phyloP scores from a whole-genome alignment of 2,888 invertebrate genomes.

The Heliconius sara region DNA sequence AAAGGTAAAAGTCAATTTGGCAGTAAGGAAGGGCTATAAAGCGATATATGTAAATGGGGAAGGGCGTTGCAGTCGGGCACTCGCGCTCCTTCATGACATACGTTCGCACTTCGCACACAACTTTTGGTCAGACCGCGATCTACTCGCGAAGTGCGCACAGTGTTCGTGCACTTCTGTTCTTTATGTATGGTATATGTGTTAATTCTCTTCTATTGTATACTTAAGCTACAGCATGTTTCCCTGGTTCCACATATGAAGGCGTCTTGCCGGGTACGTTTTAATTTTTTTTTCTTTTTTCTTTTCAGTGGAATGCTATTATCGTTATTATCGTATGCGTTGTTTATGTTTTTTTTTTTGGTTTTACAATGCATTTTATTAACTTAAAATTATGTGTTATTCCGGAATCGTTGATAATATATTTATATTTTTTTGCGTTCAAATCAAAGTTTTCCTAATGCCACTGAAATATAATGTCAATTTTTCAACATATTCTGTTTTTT shows the following conservation, averaged over 20 bases:
- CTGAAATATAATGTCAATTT: background rate
- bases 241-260: conserved; percentile 73
- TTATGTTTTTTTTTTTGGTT: background rate
- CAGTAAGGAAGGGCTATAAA: conserved; percentile 79
- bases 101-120: conserved; percentile 58
- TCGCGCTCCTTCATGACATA: conserved; percentile 60
- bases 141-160: conserved; percentile 54
- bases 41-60: conserved; percentile 80
- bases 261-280: conserved; percentile 67
- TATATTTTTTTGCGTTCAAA: background rate
- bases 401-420: background rate
- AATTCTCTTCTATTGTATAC: conserved; percentile 39
- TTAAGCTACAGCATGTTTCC: conserved; percentile 71
- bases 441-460: background rate
- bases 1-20: conserved; percentile 83
- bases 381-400: background rate
- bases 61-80: conserved; percentile 77
- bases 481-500: background rate
- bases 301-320: background rate
- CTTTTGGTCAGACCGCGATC: conserved; percentile 54
- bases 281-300: background rate
- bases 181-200: conserved; percentile 8
- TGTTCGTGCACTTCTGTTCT: conserved; percentile 5
- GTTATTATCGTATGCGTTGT: conserved; percentile 3
- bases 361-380: background rate